phyloP scores from a whole-genome alignment of 2,888 invertebrate genomes.

The Ophion slaviceki region DNA sequence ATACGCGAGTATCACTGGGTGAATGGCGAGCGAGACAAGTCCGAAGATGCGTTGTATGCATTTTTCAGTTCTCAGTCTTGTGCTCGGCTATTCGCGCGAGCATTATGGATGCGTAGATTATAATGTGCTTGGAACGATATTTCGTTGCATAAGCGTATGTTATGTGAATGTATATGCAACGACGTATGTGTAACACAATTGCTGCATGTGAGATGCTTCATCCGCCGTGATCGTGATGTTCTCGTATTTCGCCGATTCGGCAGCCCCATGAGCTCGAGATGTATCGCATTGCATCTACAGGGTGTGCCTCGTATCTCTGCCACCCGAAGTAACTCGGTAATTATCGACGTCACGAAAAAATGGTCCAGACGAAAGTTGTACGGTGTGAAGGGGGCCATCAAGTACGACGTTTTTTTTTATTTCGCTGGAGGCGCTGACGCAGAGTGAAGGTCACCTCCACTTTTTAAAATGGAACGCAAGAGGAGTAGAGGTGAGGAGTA shows the following conservation, averaged over 20 bases:
- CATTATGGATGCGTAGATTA: slow-evolving; percentile 17
- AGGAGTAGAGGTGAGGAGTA: no score
- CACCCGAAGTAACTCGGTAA: no score
- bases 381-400: no score
- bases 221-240: slow-evolving; percentile 50
- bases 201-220: slow-evolving; percentile 35
- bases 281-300: slow-evolving; percentile 46
- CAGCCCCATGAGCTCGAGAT: slow-evolving; percentile 9
- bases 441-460: no score
- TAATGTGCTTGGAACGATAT: slow-evolving; percentile 25
- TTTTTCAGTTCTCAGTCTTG: background rate
- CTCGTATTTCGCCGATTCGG: slow-evolving; percentile 62
- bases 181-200: slow-evolving; percentile 4
- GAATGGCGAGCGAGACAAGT: background rate
- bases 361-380: no score
- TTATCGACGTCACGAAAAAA: no score
- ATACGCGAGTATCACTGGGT: slow-evolving; percentile 10
- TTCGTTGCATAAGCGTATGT: background rate
- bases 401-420: no score
- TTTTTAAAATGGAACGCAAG: no score
- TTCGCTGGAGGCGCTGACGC: no score
- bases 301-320: no score
- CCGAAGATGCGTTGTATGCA: background rate
- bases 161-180: background rate
- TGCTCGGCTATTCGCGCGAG: slow-evolving; percentile 2